Base-by-base conservation (phyloP, 2,113 vertebrate genomes). In the Poeciliopsis retropinna region DNA sequence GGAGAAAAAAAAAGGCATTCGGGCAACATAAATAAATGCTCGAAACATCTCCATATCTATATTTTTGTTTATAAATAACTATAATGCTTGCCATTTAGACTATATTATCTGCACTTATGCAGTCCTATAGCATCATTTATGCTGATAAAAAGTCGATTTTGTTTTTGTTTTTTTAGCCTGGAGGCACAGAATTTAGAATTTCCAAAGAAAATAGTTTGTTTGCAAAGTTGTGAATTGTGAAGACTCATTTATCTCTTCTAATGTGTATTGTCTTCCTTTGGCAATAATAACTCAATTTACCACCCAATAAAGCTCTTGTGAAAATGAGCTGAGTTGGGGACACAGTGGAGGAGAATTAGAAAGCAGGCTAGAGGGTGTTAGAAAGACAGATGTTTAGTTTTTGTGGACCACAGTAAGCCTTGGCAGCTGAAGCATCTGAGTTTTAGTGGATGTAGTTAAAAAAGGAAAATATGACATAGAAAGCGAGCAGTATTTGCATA, bases 361-460 rank as follows among this genome's bases (percentile, higher is more conserved):
- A 74, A 81, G 64, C 28, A 7, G 11, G 29, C 8, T 28, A 31
- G 70, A 54, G 47, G 70, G 54, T 15, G 60, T 51, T 57, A 67
- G 63, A 60, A 65, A 76, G 81, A 83, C 82, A 66, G 72, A 81
- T 75, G 73, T 83, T 79, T 70, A 54, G 74, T 76, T 54, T 67
- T 73, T 69, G 76, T 65, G 65, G 47, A 71, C 74, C 44, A 67
- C 30, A 57, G 47, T 67, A 47, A 31, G 75, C 66, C 41, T 75
- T 81, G 77, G 79, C 72, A 73, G 69, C 70, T 27, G 67, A 82
- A 70, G 30, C 75, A 72, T 67, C 60, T 72, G 70, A 85, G 62
- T 71, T 64, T 62, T 73, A 63, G 15, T 44, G 67, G 77, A 71
- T 78, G 44, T 1, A 70, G 67, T 81, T 44, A 76, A 47, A 31